Evolutionary conservation across 2,888 invertebrate species (phyloP), one percentile per base, ranked within the genome.

Genomic region (Drosophila falleni): DNA sequence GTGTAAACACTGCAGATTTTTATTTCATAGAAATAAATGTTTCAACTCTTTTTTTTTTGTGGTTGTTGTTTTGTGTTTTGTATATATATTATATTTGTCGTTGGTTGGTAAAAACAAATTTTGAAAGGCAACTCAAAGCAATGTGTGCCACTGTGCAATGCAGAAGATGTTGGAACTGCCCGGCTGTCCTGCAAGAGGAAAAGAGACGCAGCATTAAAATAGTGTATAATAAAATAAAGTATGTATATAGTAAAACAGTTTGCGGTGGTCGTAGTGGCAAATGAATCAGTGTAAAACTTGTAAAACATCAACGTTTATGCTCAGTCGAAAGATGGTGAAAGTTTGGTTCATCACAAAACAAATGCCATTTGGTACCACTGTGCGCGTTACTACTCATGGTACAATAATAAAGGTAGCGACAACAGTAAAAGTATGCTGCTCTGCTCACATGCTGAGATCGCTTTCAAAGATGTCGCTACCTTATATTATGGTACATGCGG

Each of bases 291-390:
- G 49, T 16, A 74, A 76, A 77, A 87, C 80, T 80, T 83, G 47
- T 82, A 65, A 74, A 61, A 44, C 90, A 91, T 90, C 91, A 91
- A 87, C 56, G 75, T 71, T 60, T 77, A 44, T 88, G 54, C 3
- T 90, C 92, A 92, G 91, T 83, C 91, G 92, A 92, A 92, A 92
- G 92, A 92, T 92, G 92, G 92, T 92, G 83, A 81, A 86, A 80
- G 79, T 83, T 86, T 76, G 64, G 56, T 74, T 90, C 90, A 90
- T 90, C 90, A 90, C 49, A 42, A 72, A 58, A 37, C 77, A 15
- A 23, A 33, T 75, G 65, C 56, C 54, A 35, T 11, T 9, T 1
- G 46, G 46, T 11, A 13, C 23, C 16, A 11, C 41, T 23, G 35
- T 10, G 9, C 35, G n/a, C 8, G 2, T 4, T 19, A 19, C 19